Conservation (phyloP, 2,888 invertebrate genomes). For the Heterodera filipjevi region DNA sequence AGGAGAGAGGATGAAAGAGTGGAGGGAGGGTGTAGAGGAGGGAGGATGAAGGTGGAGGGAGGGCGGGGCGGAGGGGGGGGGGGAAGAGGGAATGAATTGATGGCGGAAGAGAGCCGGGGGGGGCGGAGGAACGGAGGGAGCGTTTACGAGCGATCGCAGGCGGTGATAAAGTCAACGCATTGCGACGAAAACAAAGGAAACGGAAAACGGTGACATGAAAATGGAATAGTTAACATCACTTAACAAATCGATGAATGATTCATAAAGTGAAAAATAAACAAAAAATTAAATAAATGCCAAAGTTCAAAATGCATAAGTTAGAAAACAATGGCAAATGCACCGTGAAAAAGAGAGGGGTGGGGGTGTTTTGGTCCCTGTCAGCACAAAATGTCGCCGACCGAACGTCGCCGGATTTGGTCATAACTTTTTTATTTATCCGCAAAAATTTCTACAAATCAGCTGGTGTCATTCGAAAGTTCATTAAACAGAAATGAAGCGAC, state of each 20-base stretch:
- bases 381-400: too few species aligned
- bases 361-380: too few species aligned
- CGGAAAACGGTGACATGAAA: background rate
- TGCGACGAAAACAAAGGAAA: background rate
- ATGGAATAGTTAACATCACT: background rate
- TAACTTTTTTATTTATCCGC: too few species aligned
- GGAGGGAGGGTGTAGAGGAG: background rate
- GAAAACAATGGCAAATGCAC: too few species aligned
- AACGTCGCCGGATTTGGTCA: too few species aligned
- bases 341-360: too few species aligned
- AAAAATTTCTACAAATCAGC: too few species aligned
- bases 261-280: background rate
- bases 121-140: background rate
- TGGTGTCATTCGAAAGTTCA: too few species aligned
- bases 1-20: background rate
- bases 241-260: background rate
- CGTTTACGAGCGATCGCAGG: background rate
- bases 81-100: too few species aligned
- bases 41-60: background rate
- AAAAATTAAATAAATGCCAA: background rate
- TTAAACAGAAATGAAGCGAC: too few species aligned
- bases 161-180: background rate
- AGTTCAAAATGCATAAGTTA: too few species aligned
- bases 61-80: background rate
- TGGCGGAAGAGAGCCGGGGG: background rate